Base-by-base conservation (phyloP, 2,888 invertebrate species). In the Heliothis peltigera region DNA sequence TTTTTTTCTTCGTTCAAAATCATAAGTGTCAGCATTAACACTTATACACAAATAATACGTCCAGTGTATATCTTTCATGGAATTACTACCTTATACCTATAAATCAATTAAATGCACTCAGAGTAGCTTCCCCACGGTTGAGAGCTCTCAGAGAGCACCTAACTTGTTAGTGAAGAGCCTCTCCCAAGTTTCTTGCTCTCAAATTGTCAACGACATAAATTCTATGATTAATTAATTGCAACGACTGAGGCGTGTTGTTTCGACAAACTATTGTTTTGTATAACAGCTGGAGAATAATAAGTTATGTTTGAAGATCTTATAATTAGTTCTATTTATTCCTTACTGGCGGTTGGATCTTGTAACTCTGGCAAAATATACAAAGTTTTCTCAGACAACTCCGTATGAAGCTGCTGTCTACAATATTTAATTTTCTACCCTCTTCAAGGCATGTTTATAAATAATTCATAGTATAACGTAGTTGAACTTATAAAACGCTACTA, bases 171-270 rank as follows among this genome's bases (percentile, higher is more conserved):
- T 10, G 4, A 19, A 76, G 55, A 59, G 56, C 12, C 48, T 54
- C 54, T 48, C 47, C 46, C 58, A 62, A 55, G 43, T 43, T 47
- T n/a, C 35, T 56, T 35, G 42, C 43, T 46, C 44, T 54, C 64
- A 43, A 39, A 44, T 51, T 63, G 44, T 39, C 54, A 54, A 43
- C 55, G 54, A 6, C 25, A 21, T 28, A 28, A 54, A 61, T 54
- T 19, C 51, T 51, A 55, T 71, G 42, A 64, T 77, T 64, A 71
- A 72, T 72, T 72, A 64, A 51, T 70, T 35, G 17, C 62, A 48
- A 32, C 21, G 5, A 58, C 46, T 43, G 49, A 15, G 53, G 12
- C 17, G 54, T 51, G 35, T 59, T 55, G 44, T 76, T 59, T 15
- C 15, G 7, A 32, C n/a, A 1, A 47, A 51, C 19, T 15, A 39